Evolutionary conservation across 2,888 invertebrate species (phyloP).

Genomic region (Opisthograptis luteolata): DNA sequence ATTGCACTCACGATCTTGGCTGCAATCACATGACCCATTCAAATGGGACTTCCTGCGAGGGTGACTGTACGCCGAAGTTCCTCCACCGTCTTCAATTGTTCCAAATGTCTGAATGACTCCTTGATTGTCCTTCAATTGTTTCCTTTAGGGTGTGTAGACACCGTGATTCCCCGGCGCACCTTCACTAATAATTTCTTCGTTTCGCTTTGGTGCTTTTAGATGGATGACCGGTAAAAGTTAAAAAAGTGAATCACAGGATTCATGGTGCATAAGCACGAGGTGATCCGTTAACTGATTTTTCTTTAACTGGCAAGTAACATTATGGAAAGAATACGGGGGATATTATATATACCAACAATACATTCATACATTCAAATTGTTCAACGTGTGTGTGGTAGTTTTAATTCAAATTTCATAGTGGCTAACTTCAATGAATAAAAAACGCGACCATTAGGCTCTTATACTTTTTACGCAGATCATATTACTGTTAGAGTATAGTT

Average conservation of each 20-base stretch:
- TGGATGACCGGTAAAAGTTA: conserved; percentile 78
- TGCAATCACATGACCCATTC: conserved; percentile 45
- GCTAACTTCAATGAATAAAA: no score
- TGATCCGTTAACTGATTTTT: conserved; percentile 62
- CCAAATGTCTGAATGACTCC: conserved; percentile 54
- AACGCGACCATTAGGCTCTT: no score
- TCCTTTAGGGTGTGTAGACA: conserved; percentile 73
- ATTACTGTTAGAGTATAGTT: no score
- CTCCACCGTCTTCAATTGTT: conserved; percentile 59
- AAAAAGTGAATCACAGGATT: conserved; percentile 80
- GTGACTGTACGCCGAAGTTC: conserved; percentile 66
- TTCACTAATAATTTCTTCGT: conserved; percentile 76
- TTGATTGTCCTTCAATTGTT: conserved; percentile 58
- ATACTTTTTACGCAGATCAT: no score
- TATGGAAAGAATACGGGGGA: not conserved
- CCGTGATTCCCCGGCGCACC: conserved; percentile 79
- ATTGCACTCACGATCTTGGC: conserved; percentile 41
- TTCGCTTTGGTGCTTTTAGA: conserved; percentile 71
- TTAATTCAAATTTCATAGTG: no score
- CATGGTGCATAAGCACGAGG: conserved; percentile 71
- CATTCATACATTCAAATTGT: no score
- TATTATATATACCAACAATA: no score
- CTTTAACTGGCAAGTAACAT: conserved; percentile 32
- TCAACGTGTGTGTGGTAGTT: no score
- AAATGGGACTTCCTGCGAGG: conserved; percentile 69